A percentile compares a stretch with the other conserved stretches of the same genome.
Evolutionary conservation across 2,113 vertebrate genomes (phyloP).

Genomic region (Beaufortia kweichowensis): DNA sequence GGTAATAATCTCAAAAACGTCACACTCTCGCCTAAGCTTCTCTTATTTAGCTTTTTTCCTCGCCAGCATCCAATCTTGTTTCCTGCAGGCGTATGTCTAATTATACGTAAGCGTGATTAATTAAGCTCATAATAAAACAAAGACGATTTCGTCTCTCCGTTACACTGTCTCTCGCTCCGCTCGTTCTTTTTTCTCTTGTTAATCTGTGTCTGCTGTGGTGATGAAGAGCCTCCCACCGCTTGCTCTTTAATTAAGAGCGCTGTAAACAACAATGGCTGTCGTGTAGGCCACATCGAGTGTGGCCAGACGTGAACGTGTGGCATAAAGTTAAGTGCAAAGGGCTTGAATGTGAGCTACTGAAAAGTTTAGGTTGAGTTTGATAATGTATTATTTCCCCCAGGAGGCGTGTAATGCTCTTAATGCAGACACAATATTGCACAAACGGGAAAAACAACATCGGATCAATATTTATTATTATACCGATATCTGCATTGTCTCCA

Average conservation of each 20-base stretch:
- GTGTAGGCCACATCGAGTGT: slow-evolving; percentile 4
- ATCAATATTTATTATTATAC: slow-evolving; percentile 28
- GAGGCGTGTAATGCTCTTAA: slow-evolving; percentile 16
- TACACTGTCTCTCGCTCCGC: not conserved
- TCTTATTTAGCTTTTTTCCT: slow-evolving; percentile 42
- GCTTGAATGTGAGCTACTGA: no score
- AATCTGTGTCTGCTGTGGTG: slow-evolving; percentile 37
- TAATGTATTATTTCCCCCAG: no score
- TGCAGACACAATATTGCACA: not conserved
- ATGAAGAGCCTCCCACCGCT: slow-evolving; percentile 35
- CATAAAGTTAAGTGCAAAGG: not conserved
- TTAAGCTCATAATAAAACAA: slow-evolving; percentile 59
- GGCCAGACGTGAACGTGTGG: slow-evolving; percentile 3
- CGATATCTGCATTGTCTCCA: not conserved
- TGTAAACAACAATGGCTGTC: slow-evolving; percentile 45
- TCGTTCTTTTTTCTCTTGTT: slow-evolving; percentile 5
- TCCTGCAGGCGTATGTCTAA: slow-evolving; percentile 57
- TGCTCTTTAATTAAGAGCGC: slow-evolving; percentile 52
- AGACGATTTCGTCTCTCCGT: slow-evolving; percentile 31
- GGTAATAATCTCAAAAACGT: slow-evolving; percentile 22
- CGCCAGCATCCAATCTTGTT: slow-evolving; percentile 49
- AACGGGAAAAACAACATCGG: not conserved
- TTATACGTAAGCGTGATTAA: slow-evolving; percentile 66
- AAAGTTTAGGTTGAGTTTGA: not conserved
- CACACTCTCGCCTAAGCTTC: not conserved